Evolutionary conservation across 2,113 vertebrate species (phyloP).

Genomic region (Menura novaehollandiae): DNA sequence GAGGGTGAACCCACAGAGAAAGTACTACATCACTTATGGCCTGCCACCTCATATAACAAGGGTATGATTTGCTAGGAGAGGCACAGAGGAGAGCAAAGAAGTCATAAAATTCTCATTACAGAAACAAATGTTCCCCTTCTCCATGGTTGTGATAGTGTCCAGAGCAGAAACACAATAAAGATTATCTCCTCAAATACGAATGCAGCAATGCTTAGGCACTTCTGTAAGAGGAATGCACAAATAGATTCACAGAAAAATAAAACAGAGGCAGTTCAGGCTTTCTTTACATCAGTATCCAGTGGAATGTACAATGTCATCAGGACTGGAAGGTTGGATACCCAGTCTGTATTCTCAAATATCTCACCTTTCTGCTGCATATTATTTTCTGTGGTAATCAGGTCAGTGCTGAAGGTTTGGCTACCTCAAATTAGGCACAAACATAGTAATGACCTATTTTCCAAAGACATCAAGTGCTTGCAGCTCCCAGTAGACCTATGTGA

Average conservation of each 20-base stretch:
- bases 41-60: not conserved
- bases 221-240: not conserved
- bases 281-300: not conserved
- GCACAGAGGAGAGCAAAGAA: not conserved
- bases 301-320: not conserved
- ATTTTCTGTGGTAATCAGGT: not conserved
- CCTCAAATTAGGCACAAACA: not conserved
- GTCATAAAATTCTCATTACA: not conserved
- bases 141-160: not conserved
- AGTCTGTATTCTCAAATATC: not conserved
- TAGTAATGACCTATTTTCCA: conserved; percentile 36
- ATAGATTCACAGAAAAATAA: not conserved
- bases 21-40: not conserved
- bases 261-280: not conserved
- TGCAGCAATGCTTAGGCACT: not conserved
- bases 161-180: not conserved
- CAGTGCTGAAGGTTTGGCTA: not conserved
- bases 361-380: not conserved
- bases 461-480: not conserved
- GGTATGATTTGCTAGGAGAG: not conserved
- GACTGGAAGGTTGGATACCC: not conserved
- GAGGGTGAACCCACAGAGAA: not conserved
- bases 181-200: not conserved
- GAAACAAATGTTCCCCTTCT: not conserved
- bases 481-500: not conserved